phyloP scores from a whole-genome alignment of 2,888 invertebrate genomes.

The Elegia similella region DNA sequence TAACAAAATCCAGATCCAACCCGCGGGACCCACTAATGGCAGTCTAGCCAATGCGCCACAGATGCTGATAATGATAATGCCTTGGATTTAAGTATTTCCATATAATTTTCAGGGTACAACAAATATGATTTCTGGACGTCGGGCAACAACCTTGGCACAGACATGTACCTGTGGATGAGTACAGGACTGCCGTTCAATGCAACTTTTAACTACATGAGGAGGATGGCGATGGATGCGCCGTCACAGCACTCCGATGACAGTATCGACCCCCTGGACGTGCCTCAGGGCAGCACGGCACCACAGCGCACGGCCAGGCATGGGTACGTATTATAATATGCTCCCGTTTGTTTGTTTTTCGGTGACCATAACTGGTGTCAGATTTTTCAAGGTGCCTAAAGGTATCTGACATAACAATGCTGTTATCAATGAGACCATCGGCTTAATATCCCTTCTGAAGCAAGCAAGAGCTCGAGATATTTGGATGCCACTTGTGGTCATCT shows the following conservation, averaged over 20 bases:
- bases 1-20: too few relatives aligned
- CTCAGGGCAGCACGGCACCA: constrained; percentile 88
- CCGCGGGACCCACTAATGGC: too few relatives aligned
- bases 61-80: not conserved
- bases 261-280: constrained; percentile 84
- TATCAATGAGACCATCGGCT: too few relatives aligned
- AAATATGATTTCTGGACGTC: constrained; percentile 95
- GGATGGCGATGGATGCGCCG: constrained; percentile 78
- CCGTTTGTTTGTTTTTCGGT: too few relatives aligned
- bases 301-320: constrained; percentile 90
- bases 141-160: constrained; percentile 92
- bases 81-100: not conserved
- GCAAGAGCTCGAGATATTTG: too few relatives aligned
- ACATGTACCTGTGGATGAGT: constrained; percentile 95
- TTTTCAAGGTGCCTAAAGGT: too few relatives aligned
- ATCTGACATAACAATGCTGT: too few relatives aligned
- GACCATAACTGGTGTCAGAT: not conserved
- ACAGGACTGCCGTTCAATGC: constrained; percentile 93
- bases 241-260: constrained; percentile 79
- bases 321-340: constrained; percentile 53
- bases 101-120: constrained; percentile 81
- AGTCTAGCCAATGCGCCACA: too few relatives aligned
- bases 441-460: too few relatives aligned
- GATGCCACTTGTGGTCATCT: too few relatives aligned
- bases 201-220: constrained; percentile 91